Evolutionary conservation across 2,797 vertebrate genomes (phyloP).

Genomic region (Buphagus erythrorhynchus): DNA sequence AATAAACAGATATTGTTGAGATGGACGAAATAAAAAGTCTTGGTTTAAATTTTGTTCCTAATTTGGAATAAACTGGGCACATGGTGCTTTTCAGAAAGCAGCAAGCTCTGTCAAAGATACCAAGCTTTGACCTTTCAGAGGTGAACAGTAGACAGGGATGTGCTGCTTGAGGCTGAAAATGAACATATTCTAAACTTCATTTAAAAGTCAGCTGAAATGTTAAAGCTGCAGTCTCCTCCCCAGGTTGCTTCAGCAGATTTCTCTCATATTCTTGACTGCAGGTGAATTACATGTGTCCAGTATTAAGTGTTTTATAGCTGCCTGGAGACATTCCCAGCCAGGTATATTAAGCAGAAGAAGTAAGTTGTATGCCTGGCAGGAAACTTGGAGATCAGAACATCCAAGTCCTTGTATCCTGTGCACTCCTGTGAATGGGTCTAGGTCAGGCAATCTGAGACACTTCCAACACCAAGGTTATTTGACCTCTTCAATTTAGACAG

Average conservation of each 20-base stretch:
- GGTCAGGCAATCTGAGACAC: neutral
- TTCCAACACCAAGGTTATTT: neutral
- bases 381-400: neutral
- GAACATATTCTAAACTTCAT: neutral
- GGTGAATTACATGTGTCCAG: neutral
- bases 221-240: neutral
- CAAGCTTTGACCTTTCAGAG: neutral
- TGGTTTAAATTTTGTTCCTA: neutral
- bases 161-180: neutral
- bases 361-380: neutral
- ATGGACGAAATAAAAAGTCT: neutral
- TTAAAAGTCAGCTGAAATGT: neutral
- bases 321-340: neutral
- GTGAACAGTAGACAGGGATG: neutral
- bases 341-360: neutral
- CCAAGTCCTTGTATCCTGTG: accelerated
- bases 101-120: neutral
- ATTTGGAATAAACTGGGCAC: neutral
- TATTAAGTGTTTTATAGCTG: neutral
- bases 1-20: neutral
- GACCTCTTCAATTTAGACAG: neutral
- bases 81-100: neutral
- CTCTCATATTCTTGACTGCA: neutral
- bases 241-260: neutral
- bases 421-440: neutral